Evolutionary conservation across 2,113 vertebrate species (phyloP).

Genomic region (Myrmecophaga tridactyla): DNA sequence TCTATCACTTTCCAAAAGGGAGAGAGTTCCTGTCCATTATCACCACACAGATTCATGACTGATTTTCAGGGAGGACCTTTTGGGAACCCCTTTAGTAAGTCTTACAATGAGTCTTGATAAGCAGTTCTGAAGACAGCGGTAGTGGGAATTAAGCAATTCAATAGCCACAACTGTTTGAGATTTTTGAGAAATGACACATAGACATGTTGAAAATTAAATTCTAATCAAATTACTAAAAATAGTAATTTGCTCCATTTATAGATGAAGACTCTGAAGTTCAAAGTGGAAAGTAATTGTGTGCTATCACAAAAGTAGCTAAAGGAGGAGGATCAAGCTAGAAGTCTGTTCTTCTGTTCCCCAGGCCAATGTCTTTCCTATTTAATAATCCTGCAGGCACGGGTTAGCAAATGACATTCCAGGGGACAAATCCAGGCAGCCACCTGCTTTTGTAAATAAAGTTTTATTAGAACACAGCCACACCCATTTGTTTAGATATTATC

Average conservation of each 20-base stretch:
- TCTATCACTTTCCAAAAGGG: background rate
- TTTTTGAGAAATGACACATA: background rate
- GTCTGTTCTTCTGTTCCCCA: background rate
- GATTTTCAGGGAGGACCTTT: background rate
- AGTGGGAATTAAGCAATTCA: background rate
- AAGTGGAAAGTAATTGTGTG: background rate
- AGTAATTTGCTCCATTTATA: background rate
- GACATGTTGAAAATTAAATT: background rate
- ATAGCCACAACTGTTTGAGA: background rate
- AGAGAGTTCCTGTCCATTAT: background rate
- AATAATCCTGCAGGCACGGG: background rate
- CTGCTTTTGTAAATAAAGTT: background rate
- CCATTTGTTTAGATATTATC: background rate
- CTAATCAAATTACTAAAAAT: background rate
- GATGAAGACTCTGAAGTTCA: background rate
- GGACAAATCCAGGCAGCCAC: background rate
- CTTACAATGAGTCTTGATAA: background rate
- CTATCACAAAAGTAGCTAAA: background rate
- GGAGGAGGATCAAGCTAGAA: background rate
- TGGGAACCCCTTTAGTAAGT: background rate
- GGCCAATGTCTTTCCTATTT: background rate
- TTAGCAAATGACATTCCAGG: background rate
- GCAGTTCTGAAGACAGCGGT: background rate
- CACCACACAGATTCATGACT: background rate
- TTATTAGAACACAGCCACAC: background rate